Percentiles rank a stretch among this genome's conserved stretches.
Evolutionary conservation across 2,113 vertebrate species (phyloP).

Genomic region (Calyptomena viridis): DNA sequence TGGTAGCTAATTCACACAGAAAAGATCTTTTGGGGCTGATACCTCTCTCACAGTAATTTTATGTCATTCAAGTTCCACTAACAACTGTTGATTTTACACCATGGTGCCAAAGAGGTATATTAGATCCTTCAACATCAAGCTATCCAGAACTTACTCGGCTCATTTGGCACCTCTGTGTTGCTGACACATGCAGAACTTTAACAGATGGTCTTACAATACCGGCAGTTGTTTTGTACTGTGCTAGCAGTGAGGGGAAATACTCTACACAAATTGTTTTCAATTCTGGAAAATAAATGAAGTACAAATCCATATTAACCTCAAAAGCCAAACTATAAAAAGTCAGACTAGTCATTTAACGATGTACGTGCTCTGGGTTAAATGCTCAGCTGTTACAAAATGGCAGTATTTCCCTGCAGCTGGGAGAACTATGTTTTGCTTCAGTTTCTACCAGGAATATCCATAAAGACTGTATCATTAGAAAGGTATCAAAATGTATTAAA

Average conservation of each 20-base stretch:
- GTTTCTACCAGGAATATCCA: background rate
- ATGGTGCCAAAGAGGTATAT: background rate
- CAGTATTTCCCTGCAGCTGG: background rate
- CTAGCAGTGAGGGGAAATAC: background rate
- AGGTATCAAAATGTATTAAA: background rate
- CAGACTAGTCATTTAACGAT: conserved; percentile 32
- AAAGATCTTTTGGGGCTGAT: background rate
- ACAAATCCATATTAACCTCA: conserved; percentile 52
- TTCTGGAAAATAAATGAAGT: conserved; percentile 53
- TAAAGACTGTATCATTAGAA: background rate
- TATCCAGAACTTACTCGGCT: background rate
- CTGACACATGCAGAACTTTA: conserved; percentile 38
- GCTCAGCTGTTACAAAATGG: background rate
- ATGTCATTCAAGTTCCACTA: conserved; percentile 13
- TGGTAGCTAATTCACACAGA: background rate
- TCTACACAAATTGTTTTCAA: conserved; percentile 12
- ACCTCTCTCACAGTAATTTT: background rate
- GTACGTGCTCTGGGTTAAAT: background rate
- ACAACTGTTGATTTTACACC: conserved; percentile 31
- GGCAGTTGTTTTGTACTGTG: conserved; percentile 27
- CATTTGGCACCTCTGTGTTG: conserved; percentile 14
- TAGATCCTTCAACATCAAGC: conserved; percentile 5
- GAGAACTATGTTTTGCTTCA: background rate
- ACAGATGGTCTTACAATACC: conserved; percentile 55
- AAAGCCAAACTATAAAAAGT: conserved; percentile 56